A percentile compares a stretch with the other conserved stretches of the same genome.
Conservation (phyloP, 2,113 vertebrate genomes). For the Fulmarus glacialis region DNA sequence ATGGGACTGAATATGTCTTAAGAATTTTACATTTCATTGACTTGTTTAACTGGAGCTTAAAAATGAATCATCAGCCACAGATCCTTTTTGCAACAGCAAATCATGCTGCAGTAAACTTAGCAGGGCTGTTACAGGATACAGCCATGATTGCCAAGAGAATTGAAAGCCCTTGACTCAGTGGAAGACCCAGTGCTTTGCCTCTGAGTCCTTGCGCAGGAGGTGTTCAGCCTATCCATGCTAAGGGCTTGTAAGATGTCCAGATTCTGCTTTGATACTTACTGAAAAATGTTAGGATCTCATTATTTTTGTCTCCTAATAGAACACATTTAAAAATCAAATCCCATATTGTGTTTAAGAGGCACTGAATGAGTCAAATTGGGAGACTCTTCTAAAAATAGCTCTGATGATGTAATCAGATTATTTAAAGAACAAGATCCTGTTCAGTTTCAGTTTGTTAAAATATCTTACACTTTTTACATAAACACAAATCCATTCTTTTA, state of each 20-base stretch:
- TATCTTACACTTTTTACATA: neutral
- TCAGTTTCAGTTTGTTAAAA: neutral
- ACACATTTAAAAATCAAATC: neutral
- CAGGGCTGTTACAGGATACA: neutral
- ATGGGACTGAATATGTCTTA: neutral
- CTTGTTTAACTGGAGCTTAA: conserved; percentile 22
- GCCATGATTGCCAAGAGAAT: neutral
- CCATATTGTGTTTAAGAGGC: neutral
- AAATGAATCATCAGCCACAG: neutral
- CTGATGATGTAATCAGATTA: neutral
- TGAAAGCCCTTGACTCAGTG: neutral
- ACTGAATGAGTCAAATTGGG: neutral
- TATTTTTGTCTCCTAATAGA: neutral
- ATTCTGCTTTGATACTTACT: neutral
- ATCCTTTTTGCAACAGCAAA: neutral
- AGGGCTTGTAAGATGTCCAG: neutral
- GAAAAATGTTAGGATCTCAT: neutral
- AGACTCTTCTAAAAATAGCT: neutral
- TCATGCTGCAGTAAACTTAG: neutral
- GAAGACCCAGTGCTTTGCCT: neutral
- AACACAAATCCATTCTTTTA: neutral
- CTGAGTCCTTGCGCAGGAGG: neutral
- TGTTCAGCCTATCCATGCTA: neutral
- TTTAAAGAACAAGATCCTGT: neutral
- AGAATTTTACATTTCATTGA: conserved; percentile 43